Base-by-base conservation (phyloP, 1,140 invertebrate species). In the Pogonomyrmex californicus region DNA sequence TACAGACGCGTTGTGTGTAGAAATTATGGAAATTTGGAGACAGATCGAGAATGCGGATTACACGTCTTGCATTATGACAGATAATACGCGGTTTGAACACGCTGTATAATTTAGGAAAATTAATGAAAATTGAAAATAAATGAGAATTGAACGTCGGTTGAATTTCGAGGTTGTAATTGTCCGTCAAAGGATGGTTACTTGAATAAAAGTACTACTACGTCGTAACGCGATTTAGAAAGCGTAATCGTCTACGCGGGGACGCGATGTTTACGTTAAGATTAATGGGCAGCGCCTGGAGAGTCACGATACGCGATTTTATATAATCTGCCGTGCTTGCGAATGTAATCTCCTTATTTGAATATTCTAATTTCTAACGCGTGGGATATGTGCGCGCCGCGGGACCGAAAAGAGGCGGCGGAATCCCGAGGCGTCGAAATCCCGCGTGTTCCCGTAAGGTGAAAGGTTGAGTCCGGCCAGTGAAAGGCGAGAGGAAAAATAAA, bases 401-500 rank as follows among this genome's bases (percentile, higher is more conserved):
- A 9, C 10, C 36, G 73, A 86, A 65, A 23, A 41, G 62, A 86
- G 63, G 23, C 33, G 17, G 33, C 62, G 41, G 60, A 44, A n/a
- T n/a, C n/a, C n/a, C n/a, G n/a, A n/a, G 17, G 60, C 70, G 51
- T 88, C 47, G 70, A 56, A 88, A 82, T 77, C 7, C 33, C 9
- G 58, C 73, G 62, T 76, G 51, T 63, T 77, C 17, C 36, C 33
- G 14, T 47, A 44, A 88, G 89, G 79, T 76, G 87, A 91, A 91
- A 91, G 89, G 89, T 89, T 89, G 79, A 49, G 66, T 71, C 75
- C 17, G 62, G 6, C 36, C 36, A 82, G 90, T 91, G 90, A 91
- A 91, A 91, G 90, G 90, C 65, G 87, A 91, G 86, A 88, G 90
- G 89, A 77, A 82, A 91, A 91, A 83, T 91, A 23, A 71, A 33